phyloP scores from a whole-genome alignment of 2,113 vertebrate species.

The Hemicordylus capensis region DNA sequence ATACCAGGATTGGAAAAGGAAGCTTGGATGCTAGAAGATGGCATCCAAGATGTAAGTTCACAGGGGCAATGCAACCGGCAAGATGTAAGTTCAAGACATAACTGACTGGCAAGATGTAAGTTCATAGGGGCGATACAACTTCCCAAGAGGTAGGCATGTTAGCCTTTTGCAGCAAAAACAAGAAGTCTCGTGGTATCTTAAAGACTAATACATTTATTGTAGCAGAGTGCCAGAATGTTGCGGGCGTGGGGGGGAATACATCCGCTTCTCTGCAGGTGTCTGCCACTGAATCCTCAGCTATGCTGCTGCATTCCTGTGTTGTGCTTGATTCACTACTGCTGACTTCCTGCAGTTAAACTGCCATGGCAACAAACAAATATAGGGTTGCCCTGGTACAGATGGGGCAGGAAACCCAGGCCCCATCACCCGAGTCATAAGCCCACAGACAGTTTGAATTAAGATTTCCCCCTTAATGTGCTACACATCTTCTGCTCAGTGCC shows the following conservation, averaged over 20 bases:
- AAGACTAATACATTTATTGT: too few species aligned
- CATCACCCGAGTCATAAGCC: background rate
- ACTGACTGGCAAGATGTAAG: too few species aligned
- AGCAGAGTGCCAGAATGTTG: background rate
- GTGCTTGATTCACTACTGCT: background rate
- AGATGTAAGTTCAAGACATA: too few species aligned
- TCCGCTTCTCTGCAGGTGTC: background rate
- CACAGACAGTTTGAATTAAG: background rate
- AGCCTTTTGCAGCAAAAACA: too few species aligned
- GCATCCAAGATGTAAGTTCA: background rate
- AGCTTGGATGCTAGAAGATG: background rate
- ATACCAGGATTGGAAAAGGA: background rate
- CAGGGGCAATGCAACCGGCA: background rate
- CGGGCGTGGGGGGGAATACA: background rate
- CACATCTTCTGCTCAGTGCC: too few species aligned
- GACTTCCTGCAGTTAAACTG: background rate
- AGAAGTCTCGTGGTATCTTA: background rate
- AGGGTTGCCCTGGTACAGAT: background rate
- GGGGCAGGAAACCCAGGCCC: background rate
- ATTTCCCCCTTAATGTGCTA: background rate
- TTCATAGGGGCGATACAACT: background rate
- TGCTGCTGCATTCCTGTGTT: background rate
- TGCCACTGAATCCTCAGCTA: background rate
- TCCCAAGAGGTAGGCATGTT: too few species aligned
- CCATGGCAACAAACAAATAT: slow-evolving; percentile 11